Evolutionary conservation across 92 coral and sea anemone species (phyloP), one percentile per base, ranked within the genome.

Genomic region (Pocillopora meandrina): DNA sequence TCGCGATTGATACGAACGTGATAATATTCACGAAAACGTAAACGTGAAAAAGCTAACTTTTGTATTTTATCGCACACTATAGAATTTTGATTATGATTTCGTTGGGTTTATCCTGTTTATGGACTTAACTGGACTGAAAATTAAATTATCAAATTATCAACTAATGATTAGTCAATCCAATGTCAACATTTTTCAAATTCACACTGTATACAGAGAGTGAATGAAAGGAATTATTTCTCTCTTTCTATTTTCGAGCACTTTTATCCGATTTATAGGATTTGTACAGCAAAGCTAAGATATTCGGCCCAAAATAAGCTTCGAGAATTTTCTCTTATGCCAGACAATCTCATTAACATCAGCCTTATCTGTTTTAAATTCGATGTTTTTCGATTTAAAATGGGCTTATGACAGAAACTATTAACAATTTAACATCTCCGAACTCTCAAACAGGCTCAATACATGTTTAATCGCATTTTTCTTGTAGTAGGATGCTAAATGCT

Each of bases 311-410:
- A 34, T 35, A 34, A 56, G 23, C 49, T 81, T 71, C 71, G 26
- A 59, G 85, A 81, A 69, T n/a, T 16, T 81, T 36, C 85, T 34
- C 36, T 5, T 42, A 42, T 42, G 52, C 26, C 15, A n/a, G 70
- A 59, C 34, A 59, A 31, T 31, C 12, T 34, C 13, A 8, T 19
- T 18, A 16, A 7, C 52, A 31, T 12, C 31, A 17, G 75, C 62
- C 12, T 18, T 13, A 23, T 20, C 70, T 49, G 70, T 68, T 59
- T 81, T 70, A 57, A 26, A 34, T 12, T 21, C 31, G 56, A 33
- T 42, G 8, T 42, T 42, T 42, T 42, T 42, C n/a, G 77, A 69
- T 35, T 81, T 71, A 58, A 10, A 0, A 49, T 9, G 7, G 20
- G 70, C 57, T 33, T 70, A 81, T 34, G 34, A 80, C 75, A 18